Percentiles rank a stretch among this genome's conserved stretches.
phyloP scores from a whole-genome alignment of 2,888 invertebrate species.

The Temnothorax ravouxi region DNA sequence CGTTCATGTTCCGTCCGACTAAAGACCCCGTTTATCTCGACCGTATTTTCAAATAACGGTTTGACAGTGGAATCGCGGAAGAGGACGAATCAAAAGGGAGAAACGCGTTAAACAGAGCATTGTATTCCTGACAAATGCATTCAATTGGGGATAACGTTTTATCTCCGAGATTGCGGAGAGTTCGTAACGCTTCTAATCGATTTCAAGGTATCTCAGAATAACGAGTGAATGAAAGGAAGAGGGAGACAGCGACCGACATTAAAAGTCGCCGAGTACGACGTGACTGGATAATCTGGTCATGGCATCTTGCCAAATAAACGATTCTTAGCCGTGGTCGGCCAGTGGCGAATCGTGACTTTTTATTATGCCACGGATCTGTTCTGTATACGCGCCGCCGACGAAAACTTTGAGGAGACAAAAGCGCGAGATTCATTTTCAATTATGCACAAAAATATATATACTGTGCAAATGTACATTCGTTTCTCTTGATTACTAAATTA shows the following conservation, averaged over 20 bases:
- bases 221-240: constrained; percentile 20
- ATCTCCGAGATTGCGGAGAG: neutral
- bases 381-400: constrained; percentile 47
- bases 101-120: neutral
- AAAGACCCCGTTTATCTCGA: constrained; percentile 9
- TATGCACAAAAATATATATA: neutral
- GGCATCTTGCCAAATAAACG: constrained; percentile 76
- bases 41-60: constrained; percentile 5
- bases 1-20: neutral
- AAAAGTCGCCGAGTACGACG: constrained; percentile 70
- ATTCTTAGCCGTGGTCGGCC: constrained; percentile 59
- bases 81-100: neutral
- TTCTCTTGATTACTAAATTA: neutral
- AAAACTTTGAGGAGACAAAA: constrained; percentile 48
- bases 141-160: constrained; percentile 25
- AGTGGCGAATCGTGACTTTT: constrained; percentile 70
- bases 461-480: neutral
- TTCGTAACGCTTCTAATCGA: constrained; percentile 68
- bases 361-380: constrained; percentile 66
- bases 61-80: constrained; percentile 29
- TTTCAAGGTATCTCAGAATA: constrained; percentile 46
- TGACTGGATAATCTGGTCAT: constrained; percentile 70
- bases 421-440: constrained; percentile 49
- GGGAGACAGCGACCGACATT: constrained; percentile 66
- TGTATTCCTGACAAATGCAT: constrained; percentile 14